Evolutionary conservation across 2,113 vertebrate species (phyloP).

Genomic region (Pollimyrus isidori): DNA sequence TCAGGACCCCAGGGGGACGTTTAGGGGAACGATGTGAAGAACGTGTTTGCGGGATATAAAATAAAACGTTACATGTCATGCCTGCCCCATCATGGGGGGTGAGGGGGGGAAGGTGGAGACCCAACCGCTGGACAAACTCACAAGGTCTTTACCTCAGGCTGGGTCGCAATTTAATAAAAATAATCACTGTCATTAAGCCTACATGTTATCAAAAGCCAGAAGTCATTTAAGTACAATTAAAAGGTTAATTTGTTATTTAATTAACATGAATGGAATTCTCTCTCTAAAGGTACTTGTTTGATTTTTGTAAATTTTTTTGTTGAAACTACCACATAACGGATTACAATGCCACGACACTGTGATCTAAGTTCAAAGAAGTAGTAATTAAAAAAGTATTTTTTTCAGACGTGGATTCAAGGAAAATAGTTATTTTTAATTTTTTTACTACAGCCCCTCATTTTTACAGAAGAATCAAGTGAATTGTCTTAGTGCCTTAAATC

Average conservation of each 20-base stretch:
- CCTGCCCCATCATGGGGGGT: neutral
- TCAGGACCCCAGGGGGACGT: neutral
- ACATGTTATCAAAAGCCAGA: neutral
- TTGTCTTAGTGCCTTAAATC: neutral
- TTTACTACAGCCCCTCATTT: neutral
- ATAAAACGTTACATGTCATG: constrained; percentile 37
- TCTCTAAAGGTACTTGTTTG: neutral
- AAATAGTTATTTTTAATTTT: neutral
- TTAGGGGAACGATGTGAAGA: constrained; percentile 23
- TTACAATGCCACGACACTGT: neutral
- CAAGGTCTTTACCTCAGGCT: neutral
- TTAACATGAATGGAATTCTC: neutral
- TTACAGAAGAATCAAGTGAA: neutral
- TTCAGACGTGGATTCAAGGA: neutral
- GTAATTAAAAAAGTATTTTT: neutral
- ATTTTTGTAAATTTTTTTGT: neutral
- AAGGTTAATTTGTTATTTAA: neutral
- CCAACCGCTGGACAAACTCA: too few relatives aligned
- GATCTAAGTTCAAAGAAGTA: neutral
- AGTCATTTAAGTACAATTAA: neutral
- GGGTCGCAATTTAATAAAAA: neutral
- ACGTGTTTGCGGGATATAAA: neutral
- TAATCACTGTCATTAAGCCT: neutral
- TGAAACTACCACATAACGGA: neutral
- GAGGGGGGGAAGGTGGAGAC: neutral